Conservation (phyloP, 2,113 vertebrate genomes). For the Prietella phreatophila region DNA sequence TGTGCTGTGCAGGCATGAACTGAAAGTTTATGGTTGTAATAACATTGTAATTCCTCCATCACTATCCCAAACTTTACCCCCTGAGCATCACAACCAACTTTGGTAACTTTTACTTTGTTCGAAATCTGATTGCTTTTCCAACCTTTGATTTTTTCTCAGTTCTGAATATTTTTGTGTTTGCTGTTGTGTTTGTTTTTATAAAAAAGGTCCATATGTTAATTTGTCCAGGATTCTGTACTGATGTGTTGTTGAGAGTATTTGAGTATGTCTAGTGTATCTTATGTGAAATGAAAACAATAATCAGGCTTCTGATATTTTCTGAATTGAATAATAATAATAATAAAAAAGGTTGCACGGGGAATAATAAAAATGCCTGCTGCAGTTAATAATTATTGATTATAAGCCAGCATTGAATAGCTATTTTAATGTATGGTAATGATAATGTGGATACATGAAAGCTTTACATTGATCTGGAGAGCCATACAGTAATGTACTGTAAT, state of each 20-base stretch:
- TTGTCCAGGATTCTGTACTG: neutral
- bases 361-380: slow-evolving; percentile 8
- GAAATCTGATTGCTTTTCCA: neutral
- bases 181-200: neutral
- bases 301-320: neutral
- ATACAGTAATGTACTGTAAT: slow-evolving; percentile 72
- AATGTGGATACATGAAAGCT: slow-evolving; percentile 60
- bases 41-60: neutral
- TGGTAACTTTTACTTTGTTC: neutral
- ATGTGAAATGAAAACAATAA: neutral
- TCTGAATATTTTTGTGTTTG: neutral
- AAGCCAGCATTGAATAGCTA: slow-evolving; percentile 42
- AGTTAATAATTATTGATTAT: slow-evolving; percentile 42
- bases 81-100: neutral
- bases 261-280: neutral
- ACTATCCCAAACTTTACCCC: neutral
- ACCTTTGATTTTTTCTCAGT: neutral
- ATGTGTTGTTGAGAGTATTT: too few species aligned
- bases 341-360: neutral
- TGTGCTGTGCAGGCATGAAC: neutral
- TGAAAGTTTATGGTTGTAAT: neutral
- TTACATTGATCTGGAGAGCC: slow-evolving; percentile 72
- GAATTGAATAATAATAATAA: neutral
- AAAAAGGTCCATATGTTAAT: neutral
- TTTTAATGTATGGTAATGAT: slow-evolving; percentile 63